Conservation (phyloP, 2,113 vertebrate species). For the Coptodon rendalli region DNA sequence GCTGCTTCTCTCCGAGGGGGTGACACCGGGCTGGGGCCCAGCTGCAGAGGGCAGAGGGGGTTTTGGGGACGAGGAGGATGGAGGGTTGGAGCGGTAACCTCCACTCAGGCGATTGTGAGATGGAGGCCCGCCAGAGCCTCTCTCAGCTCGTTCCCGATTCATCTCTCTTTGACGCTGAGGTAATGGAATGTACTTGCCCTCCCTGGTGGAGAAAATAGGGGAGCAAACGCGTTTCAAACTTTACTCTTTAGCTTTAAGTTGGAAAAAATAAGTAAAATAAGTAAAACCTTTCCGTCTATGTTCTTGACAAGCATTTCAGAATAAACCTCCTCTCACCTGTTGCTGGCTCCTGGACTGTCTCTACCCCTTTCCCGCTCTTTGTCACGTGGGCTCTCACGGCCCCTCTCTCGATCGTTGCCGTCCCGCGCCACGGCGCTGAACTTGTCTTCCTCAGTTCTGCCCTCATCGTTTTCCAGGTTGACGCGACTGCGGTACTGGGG, state of each 20-base stretch:
- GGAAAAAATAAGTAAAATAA: neutral
- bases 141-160: conserved; percentile 58
- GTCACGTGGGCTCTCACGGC: conserved; percentile 62
- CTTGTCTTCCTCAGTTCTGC: conserved; percentile 84
- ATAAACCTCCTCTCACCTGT: conserved; percentile 40
- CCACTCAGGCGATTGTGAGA: conserved; percentile 62
- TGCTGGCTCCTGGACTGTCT: conserved; percentile 63
- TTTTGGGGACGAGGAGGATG: conserved; percentile 61
- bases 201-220: conserved; percentile 59
- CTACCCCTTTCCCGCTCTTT: conserved; percentile 58
- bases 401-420: conserved; percentile 60
- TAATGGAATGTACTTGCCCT: conserved; percentile 85
- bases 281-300: neutral
- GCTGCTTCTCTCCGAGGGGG: conserved; percentile 69
- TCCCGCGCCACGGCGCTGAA: conserved; percentile 82
- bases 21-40: conserved; percentile 55
- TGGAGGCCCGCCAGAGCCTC: conserved; percentile 54
- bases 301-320: neutral
- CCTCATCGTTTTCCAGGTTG: conserved; percentile 84
- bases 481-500: conserved; percentile 83
- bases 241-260: neutral
- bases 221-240: neutral
- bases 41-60: conserved; percentile 51
- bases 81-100: conserved; percentile 57
- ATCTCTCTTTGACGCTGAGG: conserved; percentile 84